Evolutionary conservation across 92 coral and sea anemone species (phyloP), one percentile per base, ranked within the genome.

Genomic region (Anthopleura xanthogrammica): DNA sequence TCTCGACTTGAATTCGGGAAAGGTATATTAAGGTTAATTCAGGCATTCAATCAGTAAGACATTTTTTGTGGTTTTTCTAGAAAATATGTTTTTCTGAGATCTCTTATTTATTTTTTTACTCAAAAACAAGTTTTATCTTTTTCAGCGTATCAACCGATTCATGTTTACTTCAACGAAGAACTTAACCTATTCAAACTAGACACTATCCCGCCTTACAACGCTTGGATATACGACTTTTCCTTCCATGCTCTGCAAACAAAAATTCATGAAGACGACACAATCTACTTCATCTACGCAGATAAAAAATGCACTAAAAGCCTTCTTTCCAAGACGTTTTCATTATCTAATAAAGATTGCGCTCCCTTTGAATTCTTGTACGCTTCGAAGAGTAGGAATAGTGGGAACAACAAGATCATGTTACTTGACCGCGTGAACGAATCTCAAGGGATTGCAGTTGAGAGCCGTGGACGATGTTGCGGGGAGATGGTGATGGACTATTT

Each of bases 161-260:
- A 85, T 57, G 90, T 83, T 42, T 88, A 80, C 77, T 80, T 82
- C 29, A 85, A 86, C 54, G 77, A 66, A 29, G 80, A 85, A 52
- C 50, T 72, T 13, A 68, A 83, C 74, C 81, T 52, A 24, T 91
- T 81, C 70, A 91, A 91, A 85, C 79, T 91, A 36, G 94, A 85
- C 85, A 78, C 91, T 12, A 23, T 22, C 1, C 87, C 89, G 41
- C 87, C 83, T 41, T 66, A 82, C 48, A 80, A 80, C 55, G 86
- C 84, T 16, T 91, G 94, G 94, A 83, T 78, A 16, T 79, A 91
- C 70, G 91, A 91, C 65, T 91, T 91, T 86, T 84, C 91, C 12
- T 43, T 91, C 56, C 54, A 48, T 39, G 86, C 78, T 22, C 55
- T 60, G 12, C 94, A 91, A 74, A 88, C 91, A 1, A 50, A 79